Base-by-base conservation (phyloP, 2,888 invertebrate genomes). In the Amblyjoppa proteus region DNA sequence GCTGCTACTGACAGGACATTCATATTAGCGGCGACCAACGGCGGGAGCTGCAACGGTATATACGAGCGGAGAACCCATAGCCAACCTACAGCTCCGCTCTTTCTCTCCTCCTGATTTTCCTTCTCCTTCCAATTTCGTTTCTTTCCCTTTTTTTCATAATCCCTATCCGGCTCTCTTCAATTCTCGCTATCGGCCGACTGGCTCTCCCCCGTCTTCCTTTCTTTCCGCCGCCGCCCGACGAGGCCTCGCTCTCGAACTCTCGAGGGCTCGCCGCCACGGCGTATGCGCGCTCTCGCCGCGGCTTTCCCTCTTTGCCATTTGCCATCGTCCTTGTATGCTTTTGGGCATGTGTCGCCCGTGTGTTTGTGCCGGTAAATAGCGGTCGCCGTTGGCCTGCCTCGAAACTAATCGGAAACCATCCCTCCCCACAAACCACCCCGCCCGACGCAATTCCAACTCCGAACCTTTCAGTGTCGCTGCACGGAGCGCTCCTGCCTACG, bases 1-100 rank as follows among this genome's bases (percentile, higher is more conserved):
- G 93, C 92, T 93, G 93, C 88, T 92, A 91, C 91, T 92, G 93
- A 93, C 93, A 93, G 93, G 90, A 91, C 93, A 93, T 93, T 93
- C 91, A 93, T 93, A 92, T 93, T 90, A 90, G 88, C 89, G 84
- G 81, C 76, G 69, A 76, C 84, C 84, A 76, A 53, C 76, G 76
- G 71, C 80, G 41, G 66, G 71, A 31, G 79, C 73, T 9, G 74
- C 61, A 41, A 45, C 70, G n/a, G 31, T 28, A 49, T 71, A 80
- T 66, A 68, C 84, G 73, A 80, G 13, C 34, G 53, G 25, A 83
- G 69, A 61, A 31, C 61, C 31, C 66, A 61, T 51, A 79, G 41
- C 75, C 75, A 34, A 64, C 66, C 88, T 86, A 78, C 88, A 87
- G 88, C 88, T 87, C 88, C 89, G 80, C 87, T 86, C 88, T 88